phyloP scores from a whole-genome alignment of 2,113 vertebrate species.

The Litocranius walleri region DNA sequence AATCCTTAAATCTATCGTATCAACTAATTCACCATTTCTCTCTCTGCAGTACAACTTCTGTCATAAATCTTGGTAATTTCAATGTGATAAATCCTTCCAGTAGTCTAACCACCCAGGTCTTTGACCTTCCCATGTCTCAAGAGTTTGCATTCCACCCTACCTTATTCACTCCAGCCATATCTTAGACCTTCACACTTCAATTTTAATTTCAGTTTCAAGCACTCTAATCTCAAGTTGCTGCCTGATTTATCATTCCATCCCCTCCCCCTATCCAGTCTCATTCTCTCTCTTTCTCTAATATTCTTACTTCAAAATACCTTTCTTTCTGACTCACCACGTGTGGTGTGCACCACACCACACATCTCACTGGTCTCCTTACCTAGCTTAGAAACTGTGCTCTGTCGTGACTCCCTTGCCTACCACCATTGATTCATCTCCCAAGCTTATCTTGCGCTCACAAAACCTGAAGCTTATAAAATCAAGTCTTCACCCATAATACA shows the following conservation, averaged over 20 bases:
- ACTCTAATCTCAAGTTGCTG: not conserved
- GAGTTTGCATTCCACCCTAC: not conserved
- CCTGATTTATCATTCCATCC: not conserved
- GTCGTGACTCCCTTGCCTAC: not conserved
- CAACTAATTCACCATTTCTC: not conserved
- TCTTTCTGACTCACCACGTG: not conserved
- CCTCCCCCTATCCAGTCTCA: too few relatives aligned
- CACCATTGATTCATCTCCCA: not conserved
- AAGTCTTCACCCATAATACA: not conserved
- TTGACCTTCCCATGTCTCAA: not conserved
- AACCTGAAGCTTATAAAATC: not conserved
- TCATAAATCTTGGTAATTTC: not conserved
- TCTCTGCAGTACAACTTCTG: not conserved
- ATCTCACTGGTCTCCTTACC: not conserved
- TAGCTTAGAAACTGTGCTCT: not conserved
- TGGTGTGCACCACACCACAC: not conserved
- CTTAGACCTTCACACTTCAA: not conserved
- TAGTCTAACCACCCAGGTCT: not conserved
- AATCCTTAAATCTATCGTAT: not conserved
- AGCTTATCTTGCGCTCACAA: not conserved
- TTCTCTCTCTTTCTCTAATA: not conserved
- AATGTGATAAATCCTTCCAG: not conserved
- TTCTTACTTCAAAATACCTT: not conserved
- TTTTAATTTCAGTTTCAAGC: not conserved
- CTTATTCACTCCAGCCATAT: not conserved